A percentile compares a stretch with the other conserved stretches of the same genome.
These are phyloP conservation scores for Mimas tiliae DNA, from an alignment of 2,888 invertebrate species.

Conservation along the genomic window DNA sequence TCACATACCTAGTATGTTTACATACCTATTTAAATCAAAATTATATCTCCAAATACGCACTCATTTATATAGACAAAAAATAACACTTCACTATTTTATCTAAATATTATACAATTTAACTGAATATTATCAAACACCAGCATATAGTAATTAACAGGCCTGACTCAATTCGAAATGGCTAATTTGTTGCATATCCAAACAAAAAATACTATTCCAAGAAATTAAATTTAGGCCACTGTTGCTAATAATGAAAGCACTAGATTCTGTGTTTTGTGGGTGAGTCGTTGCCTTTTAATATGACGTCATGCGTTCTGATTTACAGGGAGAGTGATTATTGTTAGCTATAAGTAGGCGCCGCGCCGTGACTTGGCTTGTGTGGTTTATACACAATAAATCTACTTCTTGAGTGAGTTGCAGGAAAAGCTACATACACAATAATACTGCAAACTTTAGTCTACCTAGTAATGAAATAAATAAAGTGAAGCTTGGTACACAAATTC, in stretches of 20 bases:
- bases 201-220: slow-evolving; percentile 3
- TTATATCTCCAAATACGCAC: too few species aligned
- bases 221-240: slow-evolving; percentile 8
- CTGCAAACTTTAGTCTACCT: too few species aligned
- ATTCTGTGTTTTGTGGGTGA: slow-evolving; percentile 11
- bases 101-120: too few species aligned
- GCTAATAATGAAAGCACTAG: slow-evolving; percentile 19
- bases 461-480: too few species aligned
- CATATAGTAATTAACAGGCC: not conserved
- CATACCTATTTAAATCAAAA: too few species aligned
- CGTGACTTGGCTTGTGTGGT: not conserved
- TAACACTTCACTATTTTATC: not conserved
- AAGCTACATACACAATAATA: too few species aligned
- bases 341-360: not conserved
- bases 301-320: not conserved
- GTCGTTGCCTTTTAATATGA: not conserved
- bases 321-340: not conserved
- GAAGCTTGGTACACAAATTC: too few species aligned
- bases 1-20: too few species aligned
- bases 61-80: too few species aligned
- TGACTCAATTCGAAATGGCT: slow-evolving; percentile 9
- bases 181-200: not conserved
- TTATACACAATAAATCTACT: not conserved
- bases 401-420: not conserved
- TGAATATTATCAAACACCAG: not conserved